Conservation (phyloP, 2,888 invertebrate species). For the Diaperis boleti region DNA sequence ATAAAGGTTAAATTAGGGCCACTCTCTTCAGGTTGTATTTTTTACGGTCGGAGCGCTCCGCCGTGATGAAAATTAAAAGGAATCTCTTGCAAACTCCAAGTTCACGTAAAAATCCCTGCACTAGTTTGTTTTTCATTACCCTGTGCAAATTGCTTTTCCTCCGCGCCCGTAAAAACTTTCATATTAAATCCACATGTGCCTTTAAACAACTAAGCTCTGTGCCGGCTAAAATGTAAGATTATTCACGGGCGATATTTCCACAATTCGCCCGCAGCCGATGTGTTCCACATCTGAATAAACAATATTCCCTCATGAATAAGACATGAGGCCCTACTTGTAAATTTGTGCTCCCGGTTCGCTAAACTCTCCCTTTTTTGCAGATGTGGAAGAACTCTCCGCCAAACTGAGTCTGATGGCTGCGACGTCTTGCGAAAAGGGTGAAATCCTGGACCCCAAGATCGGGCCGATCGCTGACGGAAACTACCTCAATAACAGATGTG, state of each 20-base stretch:
- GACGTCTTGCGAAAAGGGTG: constrained; percentile 66
- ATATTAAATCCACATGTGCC: not conserved
- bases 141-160: not conserved
- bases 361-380: constrained; percentile 65
- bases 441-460: constrained; percentile 64
- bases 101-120: no score
- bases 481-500: constrained; percentile 69
- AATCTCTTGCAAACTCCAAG: no score
- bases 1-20: no score
- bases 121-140: not conserved
- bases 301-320: constrained; percentile 31
- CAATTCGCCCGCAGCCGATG: no score
- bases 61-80: not conserved
- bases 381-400: constrained; percentile 79
- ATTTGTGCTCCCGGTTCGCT: not conserved
- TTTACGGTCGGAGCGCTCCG: no score
- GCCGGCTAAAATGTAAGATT: not conserved
- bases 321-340: constrained; percentile 5
- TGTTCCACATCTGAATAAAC: constrained; percentile 30
- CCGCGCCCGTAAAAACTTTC: not conserved
- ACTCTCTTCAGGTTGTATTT: no score
- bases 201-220: not conserved
- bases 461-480: constrained; percentile 64
- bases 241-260: no score
- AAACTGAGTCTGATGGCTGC: constrained; percentile 76